Percentiles rank a stretch among this genome's conserved stretches.
These are phyloP conservation scores for Capitella teleta DNA, from an alignment of 1,140 invertebrate genomes.

Conservation along the genomic window DNA sequence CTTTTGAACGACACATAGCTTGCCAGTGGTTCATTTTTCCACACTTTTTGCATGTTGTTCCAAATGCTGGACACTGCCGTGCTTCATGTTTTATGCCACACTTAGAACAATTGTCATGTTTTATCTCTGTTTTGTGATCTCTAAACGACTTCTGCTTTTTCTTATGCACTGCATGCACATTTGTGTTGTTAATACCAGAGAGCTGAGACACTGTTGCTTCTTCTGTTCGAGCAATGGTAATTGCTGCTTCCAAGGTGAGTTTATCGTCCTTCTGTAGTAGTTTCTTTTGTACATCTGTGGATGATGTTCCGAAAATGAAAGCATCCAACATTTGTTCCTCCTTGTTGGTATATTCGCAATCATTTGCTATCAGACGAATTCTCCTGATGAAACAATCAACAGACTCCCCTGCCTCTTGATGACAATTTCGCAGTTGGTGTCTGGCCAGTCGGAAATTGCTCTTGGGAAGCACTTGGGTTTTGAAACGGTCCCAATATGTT, in stretches of 20 bases:
- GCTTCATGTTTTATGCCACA: neutral
- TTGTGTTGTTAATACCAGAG: neutral
- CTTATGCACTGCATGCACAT: neutral
- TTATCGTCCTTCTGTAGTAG: neutral
- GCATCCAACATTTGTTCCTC: conserved; percentile 1
- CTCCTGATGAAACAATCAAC: neutral
- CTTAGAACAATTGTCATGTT: neutral
- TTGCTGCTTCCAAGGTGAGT: neutral
- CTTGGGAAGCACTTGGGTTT: neutral
- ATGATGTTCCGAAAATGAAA: neutral
- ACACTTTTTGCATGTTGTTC: neutral
- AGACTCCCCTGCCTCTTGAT: neutral
- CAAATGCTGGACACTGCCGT: neutral
- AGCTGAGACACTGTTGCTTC: neutral
- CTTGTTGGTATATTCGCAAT: conserved; percentile 2
- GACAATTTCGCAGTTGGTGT: neutral
- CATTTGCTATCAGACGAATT: neutral
- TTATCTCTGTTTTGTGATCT: neutral
- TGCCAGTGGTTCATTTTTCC: neutral
- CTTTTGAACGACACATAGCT: neutral
- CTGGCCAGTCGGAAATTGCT: neutral
- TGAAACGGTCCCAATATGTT: neutral
- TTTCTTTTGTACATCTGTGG: neutral
- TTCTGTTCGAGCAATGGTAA: neutral
- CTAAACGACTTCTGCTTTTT: neutral